Base-by-base conservation (phyloP, 2,113 vertebrate genomes). In the Rhagologus leucostigma region DNA sequence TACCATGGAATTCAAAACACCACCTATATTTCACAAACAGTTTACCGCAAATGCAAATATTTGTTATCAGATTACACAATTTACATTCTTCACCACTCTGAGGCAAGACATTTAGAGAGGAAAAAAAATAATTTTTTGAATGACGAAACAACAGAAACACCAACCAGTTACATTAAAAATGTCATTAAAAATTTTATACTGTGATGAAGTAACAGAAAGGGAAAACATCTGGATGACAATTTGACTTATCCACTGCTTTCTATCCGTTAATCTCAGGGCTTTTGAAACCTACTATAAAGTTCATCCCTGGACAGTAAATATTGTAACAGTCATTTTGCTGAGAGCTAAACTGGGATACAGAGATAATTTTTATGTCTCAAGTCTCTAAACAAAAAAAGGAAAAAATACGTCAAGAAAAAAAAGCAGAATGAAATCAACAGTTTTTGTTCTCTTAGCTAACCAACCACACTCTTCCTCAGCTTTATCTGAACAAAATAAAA, bases 21-120 rank as follows among this genome's bases (percentile, higher is more conserved):
- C 95, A 46, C 87, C 96, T 73, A 56, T 86, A 95, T 94, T 93
- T 97, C 77, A 68, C 59, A 91, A 97, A 91, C 76, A 95, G 87
- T 89, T 96, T 95, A 95, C 75, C 86, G 84, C 75, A 92, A 97
- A 97, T 67, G 57, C 85, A 93, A 89, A 90, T 86, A 76, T 89
- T 93, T 93, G 70, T 86, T 86, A 88, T 84, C 84, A 95, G 91
- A 91, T 96, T 87, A 91, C 91, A 86, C 53, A 89, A 46, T 5
- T 89, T 74, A 81, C 14, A 74, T 86, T 84, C 39, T 70, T 92
- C 55, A 74, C 47, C 39, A 74, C 16, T 89, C 47, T 56, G 42
- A 92, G 33, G 67, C 41, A 74, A 94, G 79, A 67, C 12, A 80
- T 50, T 60, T 59, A 86, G 55, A 29, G 73, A 70, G 27, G 44